phyloP scores from a whole-genome alignment of 2,113 vertebrate species.

The Datnioides undecimradiatus region DNA sequence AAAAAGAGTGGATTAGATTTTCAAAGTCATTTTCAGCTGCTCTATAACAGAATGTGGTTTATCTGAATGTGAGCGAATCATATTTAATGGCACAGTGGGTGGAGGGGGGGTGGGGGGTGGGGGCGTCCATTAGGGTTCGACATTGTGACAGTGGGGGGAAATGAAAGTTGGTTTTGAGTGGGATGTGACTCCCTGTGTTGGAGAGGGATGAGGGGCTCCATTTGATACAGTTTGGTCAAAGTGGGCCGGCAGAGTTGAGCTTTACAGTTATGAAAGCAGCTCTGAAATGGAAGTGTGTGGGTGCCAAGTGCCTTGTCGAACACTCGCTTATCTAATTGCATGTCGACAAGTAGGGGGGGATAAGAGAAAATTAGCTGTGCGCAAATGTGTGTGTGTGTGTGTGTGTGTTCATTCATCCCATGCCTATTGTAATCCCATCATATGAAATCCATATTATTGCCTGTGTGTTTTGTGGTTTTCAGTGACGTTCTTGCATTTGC shows the following conservation, averaged over 20 bases:
- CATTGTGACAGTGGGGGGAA: conserved; percentile 30
- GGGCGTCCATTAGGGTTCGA: conserved; percentile 54
- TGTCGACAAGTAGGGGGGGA: conserved; percentile 39
- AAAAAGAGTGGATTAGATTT: conserved; percentile 32
- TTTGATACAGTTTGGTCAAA: conserved; percentile 66
- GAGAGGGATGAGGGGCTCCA: conserved; percentile 38
- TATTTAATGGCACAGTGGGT: background rate
- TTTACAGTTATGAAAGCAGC: conserved; percentile 63
- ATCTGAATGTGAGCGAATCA: conserved; percentile 34
- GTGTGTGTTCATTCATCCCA: conserved; percentile 37
- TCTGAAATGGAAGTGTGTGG: conserved; percentile 77
- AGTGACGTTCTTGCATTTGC: background rate
- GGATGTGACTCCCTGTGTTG: conserved; percentile 48
- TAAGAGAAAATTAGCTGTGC: conserved; percentile 47
- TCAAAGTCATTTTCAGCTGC: conserved; percentile 28
- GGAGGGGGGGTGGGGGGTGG: background rate
- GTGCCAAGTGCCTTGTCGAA: conserved; percentile 70
- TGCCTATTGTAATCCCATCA: conserved; percentile 42
- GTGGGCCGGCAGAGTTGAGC: conserved; percentile 47
- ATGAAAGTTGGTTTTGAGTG: conserved; percentile 37
- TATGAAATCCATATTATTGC: conserved; percentile 63
- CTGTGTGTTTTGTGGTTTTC: conserved; percentile 53
- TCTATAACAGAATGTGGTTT: conserved; percentile 17
- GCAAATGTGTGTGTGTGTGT: background rate
- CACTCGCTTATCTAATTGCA: conserved; percentile 73